phyloP scores from a whole-genome alignment of 2,888 invertebrate species.

The Chalcis sispes region DNA sequence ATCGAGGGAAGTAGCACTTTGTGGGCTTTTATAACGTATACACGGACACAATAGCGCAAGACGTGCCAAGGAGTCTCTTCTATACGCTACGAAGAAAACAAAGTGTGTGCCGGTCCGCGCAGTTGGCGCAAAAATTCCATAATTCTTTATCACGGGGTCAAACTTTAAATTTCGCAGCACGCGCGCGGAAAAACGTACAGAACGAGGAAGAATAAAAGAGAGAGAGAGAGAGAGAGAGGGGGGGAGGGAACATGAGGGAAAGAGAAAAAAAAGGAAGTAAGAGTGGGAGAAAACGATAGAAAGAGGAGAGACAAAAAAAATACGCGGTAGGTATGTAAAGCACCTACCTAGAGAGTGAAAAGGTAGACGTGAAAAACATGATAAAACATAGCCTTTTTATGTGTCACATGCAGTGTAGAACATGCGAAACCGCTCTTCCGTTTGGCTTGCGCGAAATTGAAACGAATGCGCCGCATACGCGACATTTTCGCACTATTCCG shows the following conservation, averaged over 20 bases:
- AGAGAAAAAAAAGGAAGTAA: background rate
- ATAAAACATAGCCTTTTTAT: conserved; percentile 50
- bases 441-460: conserved; percentile 48
- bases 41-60: background rate
- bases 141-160: conserved; percentile 39
- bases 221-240: conserved; percentile 1
- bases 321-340: background rate
- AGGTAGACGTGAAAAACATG: conserved; percentile 49
- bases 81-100: background rate
- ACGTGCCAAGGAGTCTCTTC: background rate
- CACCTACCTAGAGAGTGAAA: background rate
- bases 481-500: conserved; percentile 41
- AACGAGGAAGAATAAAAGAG: background rate
- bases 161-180: conserved; percentile 28
- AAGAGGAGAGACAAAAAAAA: no score
- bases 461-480: conserved; percentile 40
- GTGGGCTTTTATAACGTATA: conserved; percentile 11
- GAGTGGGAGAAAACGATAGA: background rate
- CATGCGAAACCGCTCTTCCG: conserved; percentile 46
- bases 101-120: background rate
- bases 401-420: conserved; percentile 29
- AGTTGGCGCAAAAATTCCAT: conserved; percentile 13
- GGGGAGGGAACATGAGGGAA: no score
- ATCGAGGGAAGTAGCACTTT: conserved; percentile 41
- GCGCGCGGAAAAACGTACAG: background rate